Base-by-base conservation (phyloP, 2,888 invertebrate genomes). In the Polietes domitor region DNA sequence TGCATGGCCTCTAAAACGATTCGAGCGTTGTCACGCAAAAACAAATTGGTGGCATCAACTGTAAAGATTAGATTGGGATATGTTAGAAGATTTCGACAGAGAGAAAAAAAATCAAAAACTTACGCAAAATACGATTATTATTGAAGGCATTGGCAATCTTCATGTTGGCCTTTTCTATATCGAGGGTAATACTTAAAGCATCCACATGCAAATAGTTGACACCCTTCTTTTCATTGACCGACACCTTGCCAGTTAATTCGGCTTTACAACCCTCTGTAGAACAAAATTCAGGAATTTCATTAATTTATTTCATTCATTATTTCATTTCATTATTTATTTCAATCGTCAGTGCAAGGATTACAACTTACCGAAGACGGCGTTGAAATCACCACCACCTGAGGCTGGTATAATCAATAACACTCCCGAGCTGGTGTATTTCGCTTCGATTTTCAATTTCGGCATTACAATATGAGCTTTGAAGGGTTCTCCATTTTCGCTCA, bases 21-120 rank as follows among this genome's bases (percentile, higher is more conserved):
- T 81, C 94, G 94, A 0, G 95, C 95, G 88, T 95, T 95, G 88
- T 95, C 95, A 71, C 94, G 93, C 41, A 96, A 93, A 89, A 96
- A 96, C 68, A 95, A 92, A 89, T 96, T 96, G 7, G 95, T 95
- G 15, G 95, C 95, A 91, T 95, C 95, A 86, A 94, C 95, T 96
- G 89, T 47, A 93, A 92, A 81, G 41, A 86, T 32, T 32, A 32
- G 9, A 32, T 32, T 9, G n/a, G 32, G 4, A 32, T 32, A 32
- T 32, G 5, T 32, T 9, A 32, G 5, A 32, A 32, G 32, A 32
- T n/a, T n/a, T n/a, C 32, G 9, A 9, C 32, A 32, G 32, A 32
- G 55, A 41, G 19, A 1, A 82, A 85, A 81, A 41, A 41, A 41
- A 41, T 10, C 41, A 41, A 68, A 72, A 65, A 93, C 94, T 94